Percentiles rank a stretch among this genome's conserved stretches.
These are phyloP conservation scores for Adoxophyes honmai DNA, from an alignment of 1,140 invertebrate species.

Conservation along the genomic window DNA sequence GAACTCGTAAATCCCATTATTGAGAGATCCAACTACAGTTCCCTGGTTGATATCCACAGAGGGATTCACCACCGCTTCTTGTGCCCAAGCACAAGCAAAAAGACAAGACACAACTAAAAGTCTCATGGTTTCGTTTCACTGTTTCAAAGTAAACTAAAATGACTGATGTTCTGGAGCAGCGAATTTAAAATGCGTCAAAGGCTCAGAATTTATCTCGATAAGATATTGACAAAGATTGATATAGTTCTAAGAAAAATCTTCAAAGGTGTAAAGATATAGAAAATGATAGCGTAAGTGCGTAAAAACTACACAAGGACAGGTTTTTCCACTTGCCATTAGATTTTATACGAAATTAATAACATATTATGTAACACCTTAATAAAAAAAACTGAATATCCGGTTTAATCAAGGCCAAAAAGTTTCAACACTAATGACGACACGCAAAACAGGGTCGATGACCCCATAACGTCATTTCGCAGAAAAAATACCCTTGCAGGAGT, in stretches of 20 bases:
- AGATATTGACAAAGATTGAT: background rate
- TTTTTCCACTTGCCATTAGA: too few relatives aligned
- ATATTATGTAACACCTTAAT: too few relatives aligned
- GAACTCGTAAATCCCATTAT: constrained; percentile 44
- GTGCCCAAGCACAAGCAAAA: constrained; percentile 22
- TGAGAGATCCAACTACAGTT: constrained; percentile 36
- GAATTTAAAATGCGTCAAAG: constrained; percentile 7
- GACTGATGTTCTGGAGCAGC: background rate
- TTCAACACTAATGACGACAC: constrained; percentile 15
- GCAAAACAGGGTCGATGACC: constrained; percentile 51
- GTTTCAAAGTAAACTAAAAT: background rate
- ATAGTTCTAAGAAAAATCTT: background rate
- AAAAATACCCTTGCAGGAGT: constrained; percentile 35
- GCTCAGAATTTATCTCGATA: constrained; percentile 10
- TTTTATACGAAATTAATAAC: too few relatives aligned
- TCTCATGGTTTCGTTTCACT: constrained; percentile 9
- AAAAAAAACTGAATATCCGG: background rate
- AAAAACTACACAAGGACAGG: too few relatives aligned
- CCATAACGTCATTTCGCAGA: constrained; percentile 28
- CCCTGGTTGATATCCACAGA: constrained; percentile 50
- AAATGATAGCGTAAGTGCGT: too few relatives aligned
- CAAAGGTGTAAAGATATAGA: too few relatives aligned
- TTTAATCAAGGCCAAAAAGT: background rate
- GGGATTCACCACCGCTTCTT: constrained; percentile 21
- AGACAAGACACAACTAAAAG: constrained; percentile 20